Evolutionary conservation across 2,797 vertebrate species (phyloP).

Genomic region (Scleropages formosus): DNA sequence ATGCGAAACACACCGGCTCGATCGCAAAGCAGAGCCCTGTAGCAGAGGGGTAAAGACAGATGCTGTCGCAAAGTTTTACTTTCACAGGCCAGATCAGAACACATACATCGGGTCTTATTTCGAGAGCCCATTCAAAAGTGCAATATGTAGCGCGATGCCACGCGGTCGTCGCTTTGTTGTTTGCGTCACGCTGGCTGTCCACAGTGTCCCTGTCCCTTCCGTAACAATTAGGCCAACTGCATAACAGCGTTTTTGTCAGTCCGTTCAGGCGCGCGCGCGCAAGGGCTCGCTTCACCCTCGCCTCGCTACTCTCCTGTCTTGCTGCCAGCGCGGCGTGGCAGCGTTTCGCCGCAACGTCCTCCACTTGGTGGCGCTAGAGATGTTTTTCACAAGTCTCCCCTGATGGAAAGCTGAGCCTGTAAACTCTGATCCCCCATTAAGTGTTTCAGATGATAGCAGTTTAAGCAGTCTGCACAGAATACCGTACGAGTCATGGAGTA

Average conservation of each 20-base stretch:
- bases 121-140: not conserved
- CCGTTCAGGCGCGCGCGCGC: too few relatives aligned
- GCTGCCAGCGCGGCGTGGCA: not conserved
- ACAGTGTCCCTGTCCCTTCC: not conserved
- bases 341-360: not conserved
- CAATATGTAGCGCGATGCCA: too few relatives aligned
- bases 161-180: not conserved
- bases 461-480: conserved; percentile 29
- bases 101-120: not conserved
- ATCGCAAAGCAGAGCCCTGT: not conserved
- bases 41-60: not conserved
- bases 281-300: not conserved
- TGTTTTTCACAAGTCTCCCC: not conserved
- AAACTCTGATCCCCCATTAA: not conserved
- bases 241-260: not conserved
- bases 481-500: conserved; percentile 34
- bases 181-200: not conserved
- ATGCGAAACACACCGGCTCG: conserved; percentile 16
- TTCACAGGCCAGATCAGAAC: not conserved
- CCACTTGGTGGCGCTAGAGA: conserved; percentile 24
- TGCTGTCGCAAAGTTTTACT: not conserved
- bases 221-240: not conserved
- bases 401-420: not conserved
- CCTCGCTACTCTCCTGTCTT: not conserved
- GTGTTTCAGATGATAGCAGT: conserved; percentile 35